phyloP scores from a whole-genome alignment of 2,888 invertebrate genomes.

The Imbricaverruca yamaguchii region DNA sequence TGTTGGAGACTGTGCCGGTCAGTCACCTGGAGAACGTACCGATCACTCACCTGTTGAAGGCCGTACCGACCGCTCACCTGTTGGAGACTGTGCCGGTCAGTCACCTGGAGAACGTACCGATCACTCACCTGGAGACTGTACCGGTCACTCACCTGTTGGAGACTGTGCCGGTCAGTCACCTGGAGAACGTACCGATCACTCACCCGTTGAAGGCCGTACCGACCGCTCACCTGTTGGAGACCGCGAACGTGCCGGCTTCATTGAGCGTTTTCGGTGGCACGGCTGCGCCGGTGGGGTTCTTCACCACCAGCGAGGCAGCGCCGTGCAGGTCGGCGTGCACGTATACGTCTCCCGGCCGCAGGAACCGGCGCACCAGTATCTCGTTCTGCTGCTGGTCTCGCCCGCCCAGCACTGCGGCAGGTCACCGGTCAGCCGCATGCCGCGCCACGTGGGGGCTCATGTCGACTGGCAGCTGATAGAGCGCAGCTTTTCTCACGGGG shows the following conservation, averaged over 20 bases:
- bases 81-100: conserved; percentile 77
- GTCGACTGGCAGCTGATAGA: background rate
- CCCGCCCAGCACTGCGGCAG: conserved; percentile 71
- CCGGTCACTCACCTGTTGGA: conserved; percentile 1
- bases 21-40: too few relatives aligned
- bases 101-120: too few relatives aligned
- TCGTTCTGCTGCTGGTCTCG: conserved; percentile 98
- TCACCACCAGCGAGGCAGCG: conserved; percentile 83
- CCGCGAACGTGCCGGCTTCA: conserved; percentile 94
- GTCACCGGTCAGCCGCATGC: too few relatives aligned
- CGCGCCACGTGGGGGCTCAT: too few relatives aligned
- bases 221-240: conserved; percentile 64
- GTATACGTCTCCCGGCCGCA: conserved; percentile 78
- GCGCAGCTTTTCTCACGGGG: background rate
- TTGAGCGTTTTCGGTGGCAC: conserved; percentile 91
- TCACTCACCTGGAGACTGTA: too few relatives aligned
- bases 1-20: background rate
- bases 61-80: conserved; percentile 46
- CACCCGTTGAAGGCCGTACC: too few relatives aligned
- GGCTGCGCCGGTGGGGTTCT: conserved; percentile 57
- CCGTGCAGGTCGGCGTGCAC: conserved; percentile 95
- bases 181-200: too few relatives aligned
- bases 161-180: too few relatives aligned
- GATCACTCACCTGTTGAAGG: too few relatives aligned
- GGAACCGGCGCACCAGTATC: conserved; percentile 87